Evolutionary conservation across 2,113 vertebrate species (phyloP).

Genomic region (Paramisgurnus dabryanus): DNA sequence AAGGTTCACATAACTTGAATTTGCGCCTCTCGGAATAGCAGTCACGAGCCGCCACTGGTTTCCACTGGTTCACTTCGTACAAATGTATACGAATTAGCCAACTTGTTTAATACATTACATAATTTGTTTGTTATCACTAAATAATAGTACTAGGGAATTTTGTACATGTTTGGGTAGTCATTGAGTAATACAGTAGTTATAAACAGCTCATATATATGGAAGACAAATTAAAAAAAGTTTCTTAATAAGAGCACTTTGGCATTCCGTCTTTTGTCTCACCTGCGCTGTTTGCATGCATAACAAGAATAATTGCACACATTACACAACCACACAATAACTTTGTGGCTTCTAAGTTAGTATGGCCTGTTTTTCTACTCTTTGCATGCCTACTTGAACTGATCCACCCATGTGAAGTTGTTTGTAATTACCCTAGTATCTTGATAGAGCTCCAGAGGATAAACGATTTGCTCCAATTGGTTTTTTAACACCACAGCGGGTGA

Average conservation of each 20-base stretch:
- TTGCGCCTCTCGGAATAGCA: no score
- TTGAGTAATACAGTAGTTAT: background rate
- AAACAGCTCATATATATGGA: background rate
- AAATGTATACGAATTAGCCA: no score
- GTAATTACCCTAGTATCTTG: background rate
- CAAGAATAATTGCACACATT: background rate
- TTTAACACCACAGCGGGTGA: constrained; percentile 2
- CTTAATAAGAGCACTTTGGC: background rate
- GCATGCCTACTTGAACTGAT: background rate
- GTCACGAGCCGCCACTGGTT: no score
- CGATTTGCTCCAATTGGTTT: background rate
- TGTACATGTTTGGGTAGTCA: no score
- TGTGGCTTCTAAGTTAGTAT: background rate
- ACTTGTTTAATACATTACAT: no score
- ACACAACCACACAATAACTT: constrained; percentile 2
- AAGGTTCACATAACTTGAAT: no score
- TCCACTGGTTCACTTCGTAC: no score
- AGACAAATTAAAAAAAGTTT: background rate
- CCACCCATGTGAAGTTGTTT: background rate
- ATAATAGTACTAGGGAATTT: background rate
- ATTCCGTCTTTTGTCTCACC: background rate
- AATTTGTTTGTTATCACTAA: background rate
- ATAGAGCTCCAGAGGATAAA: background rate
- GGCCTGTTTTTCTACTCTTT: background rate
- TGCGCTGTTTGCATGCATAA: background rate